These are phyloP conservation scores for Panurus biarmicus DNA, from an alignment of 2,113 vertebrate species.

Conservation along the genomic window DNA sequence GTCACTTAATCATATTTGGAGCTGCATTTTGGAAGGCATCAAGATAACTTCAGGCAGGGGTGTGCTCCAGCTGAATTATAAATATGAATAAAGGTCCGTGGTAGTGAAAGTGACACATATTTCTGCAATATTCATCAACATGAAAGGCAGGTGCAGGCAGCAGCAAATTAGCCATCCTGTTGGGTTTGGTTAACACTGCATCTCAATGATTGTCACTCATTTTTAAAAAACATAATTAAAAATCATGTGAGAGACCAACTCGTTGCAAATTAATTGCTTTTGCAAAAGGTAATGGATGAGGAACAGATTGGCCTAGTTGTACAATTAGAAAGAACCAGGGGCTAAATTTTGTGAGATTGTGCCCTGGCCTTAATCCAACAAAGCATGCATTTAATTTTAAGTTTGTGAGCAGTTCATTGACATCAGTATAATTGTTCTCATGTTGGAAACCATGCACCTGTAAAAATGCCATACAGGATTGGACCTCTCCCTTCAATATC, in stretches of 20 bases:
- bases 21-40: background rate
- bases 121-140: background rate
- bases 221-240: background rate
- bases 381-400: slow-evolving; percentile 4
- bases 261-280: background rate
- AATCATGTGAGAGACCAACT: background rate
- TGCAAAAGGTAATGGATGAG: background rate
- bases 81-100: background rate
- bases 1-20: background rate
- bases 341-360: background rate
- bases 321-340: background rate
- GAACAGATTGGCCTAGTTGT: background rate
- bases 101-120: background rate
- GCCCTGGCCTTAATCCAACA: background rate
- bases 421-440: background rate
- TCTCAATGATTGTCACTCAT: background rate
- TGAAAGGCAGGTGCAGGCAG: background rate
- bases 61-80: background rate
- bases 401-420: background rate
- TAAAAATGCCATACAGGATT: background rate
- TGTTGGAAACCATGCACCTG: slow-evolving; percentile 1
- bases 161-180: background rate
- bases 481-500: background rate
- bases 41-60: background rate
- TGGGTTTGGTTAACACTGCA: background rate